These are phyloP conservation scores for Apamea sordens DNA, from an alignment of 2,888 invertebrate species.

Conservation along the genomic window DNA sequence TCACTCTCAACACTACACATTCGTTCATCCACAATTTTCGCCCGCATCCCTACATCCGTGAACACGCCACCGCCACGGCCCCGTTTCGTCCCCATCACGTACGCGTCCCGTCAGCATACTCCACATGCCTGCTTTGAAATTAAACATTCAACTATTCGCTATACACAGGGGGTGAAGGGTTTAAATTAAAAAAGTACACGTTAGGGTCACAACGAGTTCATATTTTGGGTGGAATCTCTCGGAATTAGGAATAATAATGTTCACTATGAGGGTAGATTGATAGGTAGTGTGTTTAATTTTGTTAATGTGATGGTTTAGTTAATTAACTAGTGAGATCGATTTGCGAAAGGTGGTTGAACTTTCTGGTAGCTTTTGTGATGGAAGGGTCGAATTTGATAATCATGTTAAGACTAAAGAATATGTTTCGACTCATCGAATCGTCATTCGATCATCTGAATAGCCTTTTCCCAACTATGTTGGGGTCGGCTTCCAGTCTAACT, in stretches of 20 bases:
- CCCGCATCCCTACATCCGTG: constrained; percentile 11
- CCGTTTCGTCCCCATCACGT: constrained; percentile 17
- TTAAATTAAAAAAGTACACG: constrained; percentile 67
- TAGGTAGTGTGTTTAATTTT: constrained; percentile 35
- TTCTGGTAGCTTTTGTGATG: background rate
- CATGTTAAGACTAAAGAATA: background rate
- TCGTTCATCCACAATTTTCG: background rate
- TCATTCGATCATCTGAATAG: too few relatives aligned
- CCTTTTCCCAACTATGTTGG: background rate
- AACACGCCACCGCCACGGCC: constrained; percentile 32
- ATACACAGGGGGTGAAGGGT: constrained; percentile 42
- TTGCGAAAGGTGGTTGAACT: background rate
- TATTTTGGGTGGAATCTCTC: constrained; percentile 47
- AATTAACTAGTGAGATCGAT: constrained; percentile 12
- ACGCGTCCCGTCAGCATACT: constrained; percentile 54
- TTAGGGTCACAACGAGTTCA: constrained; percentile 19
- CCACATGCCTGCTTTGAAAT: constrained; percentile 71
- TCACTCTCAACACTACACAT: background rate
- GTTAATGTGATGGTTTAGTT: constrained; percentile 32
- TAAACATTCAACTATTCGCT: constrained; percentile 70
- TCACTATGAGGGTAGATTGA: constrained; percentile 12
- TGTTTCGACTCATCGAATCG: too few relatives aligned
- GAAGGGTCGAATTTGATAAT: too few relatives aligned
- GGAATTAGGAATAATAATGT: constrained; percentile 23
- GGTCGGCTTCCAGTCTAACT: background rate